A percentile compares a stretch with the other conserved stretches of the same genome.
These are phyloP conservation scores for Colletes latitarsis DNA, from an alignment of 1,140 invertebrate genomes.

Conservation along the genomic window DNA sequence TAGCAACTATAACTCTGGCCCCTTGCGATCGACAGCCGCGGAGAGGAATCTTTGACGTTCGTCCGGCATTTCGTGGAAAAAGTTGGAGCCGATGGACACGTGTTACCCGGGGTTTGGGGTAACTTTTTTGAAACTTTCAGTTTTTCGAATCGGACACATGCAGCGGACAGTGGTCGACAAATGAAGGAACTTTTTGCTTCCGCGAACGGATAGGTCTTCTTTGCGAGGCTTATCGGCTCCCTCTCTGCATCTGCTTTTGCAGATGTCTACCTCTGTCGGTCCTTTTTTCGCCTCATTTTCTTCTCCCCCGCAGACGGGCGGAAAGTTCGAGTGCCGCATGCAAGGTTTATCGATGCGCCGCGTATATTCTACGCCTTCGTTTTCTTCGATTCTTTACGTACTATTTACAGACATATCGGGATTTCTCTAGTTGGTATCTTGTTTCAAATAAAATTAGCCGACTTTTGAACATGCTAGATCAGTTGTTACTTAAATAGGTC, in stretches of 20 bases:
- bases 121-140: constrained; percentile 37
- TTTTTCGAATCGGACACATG: constrained; percentile 17
- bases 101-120: constrained; percentile 26
- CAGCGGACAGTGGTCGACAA: constrained; percentile 29
- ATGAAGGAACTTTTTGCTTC: constrained; percentile 62
- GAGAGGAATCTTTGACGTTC: constrained; percentile 30
- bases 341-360: neutral
- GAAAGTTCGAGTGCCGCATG: neutral
- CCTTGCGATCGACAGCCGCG: constrained; percentile 30
- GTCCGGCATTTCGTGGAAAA: constrained; percentile 17
- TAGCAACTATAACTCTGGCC: constrained; percentile 3
- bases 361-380: too few relatives aligned
- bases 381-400: too few relatives aligned
- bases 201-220: constrained; percentile 27
- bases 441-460: too few relatives aligned
- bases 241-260: constrained; percentile 31
- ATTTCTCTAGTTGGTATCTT: too few relatives aligned
- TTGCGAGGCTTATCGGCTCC: neutral
- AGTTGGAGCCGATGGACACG: constrained; percentile 42
- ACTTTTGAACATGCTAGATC: too few relatives aligned
- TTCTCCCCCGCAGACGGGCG: neutral
- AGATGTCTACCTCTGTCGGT: neutral
- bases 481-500: too few relatives aligned
- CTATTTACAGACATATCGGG: too few relatives aligned
- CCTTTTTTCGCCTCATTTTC: neutral